Evolutionary conservation across 2,797 vertebrate species (phyloP), one percentile per base, ranked within the genome.

Genomic region (Centroberyx gerrardi): DNA sequence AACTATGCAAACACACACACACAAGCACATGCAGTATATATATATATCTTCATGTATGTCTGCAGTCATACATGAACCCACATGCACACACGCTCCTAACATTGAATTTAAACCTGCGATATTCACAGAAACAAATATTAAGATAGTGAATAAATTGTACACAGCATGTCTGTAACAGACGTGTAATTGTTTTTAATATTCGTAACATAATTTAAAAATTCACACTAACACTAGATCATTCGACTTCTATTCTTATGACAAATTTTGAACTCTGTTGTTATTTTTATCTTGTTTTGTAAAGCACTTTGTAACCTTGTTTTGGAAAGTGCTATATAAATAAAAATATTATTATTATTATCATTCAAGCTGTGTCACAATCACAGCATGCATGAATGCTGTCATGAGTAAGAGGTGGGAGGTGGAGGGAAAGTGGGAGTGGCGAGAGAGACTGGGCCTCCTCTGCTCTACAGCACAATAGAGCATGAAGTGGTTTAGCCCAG

Each of bases 381-480:
- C 15, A 15, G 15, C 15, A 6, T 12, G 10, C 18, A 17, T 17
- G 31, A 56, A 33, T 17, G 62, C 40, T 15, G 17, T 84, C 52
- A 82, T 84, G 74, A 83, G 81, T 72, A 75, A 56, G 80, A 61
- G 76, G 78, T 74, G 70, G 82, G 70, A 66, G 73, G 65, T 42
- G 27, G 63, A 69, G 69, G 36, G 36, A 52, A 54, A 59, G 85
- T 80, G 72, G 83, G 87, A 74, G 87, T 70, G 83, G 81, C 83
- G 68, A 68, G 4, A 55, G 63, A 69, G 61, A 59, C 44, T 59
- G 69, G 59, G 63, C 85, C 87, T 64, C 83, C 83, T 87, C 86
- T 83, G 88, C 87, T 87, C 83, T 83, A 80, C 78, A 77, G 78
- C 85, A 89, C 88, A 90, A 87, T 62, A 81, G 73, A 80, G 55